Evolutionary conservation across 2,113 vertebrate species (phyloP).

Genomic region (Leptosomus discolor): DNA sequence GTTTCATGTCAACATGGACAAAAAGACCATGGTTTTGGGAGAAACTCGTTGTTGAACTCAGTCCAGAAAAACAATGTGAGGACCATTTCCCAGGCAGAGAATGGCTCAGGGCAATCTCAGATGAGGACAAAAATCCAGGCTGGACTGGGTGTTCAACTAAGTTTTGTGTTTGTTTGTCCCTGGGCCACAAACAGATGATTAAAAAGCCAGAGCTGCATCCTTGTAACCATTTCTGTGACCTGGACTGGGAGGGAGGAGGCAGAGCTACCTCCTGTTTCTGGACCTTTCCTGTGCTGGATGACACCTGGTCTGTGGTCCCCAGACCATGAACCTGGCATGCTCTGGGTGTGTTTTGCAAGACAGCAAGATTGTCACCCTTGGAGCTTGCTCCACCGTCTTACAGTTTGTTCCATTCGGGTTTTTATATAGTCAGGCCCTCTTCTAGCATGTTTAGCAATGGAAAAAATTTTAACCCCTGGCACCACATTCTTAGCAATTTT

Average conservation of each 20-base stretch:
- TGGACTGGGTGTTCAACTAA: accelerated
- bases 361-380: not conserved
- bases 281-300: not conserved
- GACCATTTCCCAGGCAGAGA: not conserved
- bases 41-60: not conserved
- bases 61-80: not conserved
- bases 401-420: not conserved
- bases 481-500: not conserved
- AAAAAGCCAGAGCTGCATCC: not conserved
- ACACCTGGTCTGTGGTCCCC: accelerated
- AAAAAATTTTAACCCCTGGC: not conserved
- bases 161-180: not conserved
- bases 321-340: not conserved
- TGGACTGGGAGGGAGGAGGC: not conserved
- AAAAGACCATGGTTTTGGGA: not conserved
- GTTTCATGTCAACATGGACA: not conserved
- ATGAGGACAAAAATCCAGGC: not conserved
- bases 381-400: not conserved
- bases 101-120: not conserved
- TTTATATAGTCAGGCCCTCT: not conserved
- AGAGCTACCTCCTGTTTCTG: not conserved
- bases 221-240: not conserved
- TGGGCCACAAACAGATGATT: not conserved
- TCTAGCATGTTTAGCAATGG: not conserved
- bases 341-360: not conserved